Evolutionary conservation across 92 coral and sea anemone genomes (phyloP).

Genomic region (Zoanthus solanderi): DNA sequence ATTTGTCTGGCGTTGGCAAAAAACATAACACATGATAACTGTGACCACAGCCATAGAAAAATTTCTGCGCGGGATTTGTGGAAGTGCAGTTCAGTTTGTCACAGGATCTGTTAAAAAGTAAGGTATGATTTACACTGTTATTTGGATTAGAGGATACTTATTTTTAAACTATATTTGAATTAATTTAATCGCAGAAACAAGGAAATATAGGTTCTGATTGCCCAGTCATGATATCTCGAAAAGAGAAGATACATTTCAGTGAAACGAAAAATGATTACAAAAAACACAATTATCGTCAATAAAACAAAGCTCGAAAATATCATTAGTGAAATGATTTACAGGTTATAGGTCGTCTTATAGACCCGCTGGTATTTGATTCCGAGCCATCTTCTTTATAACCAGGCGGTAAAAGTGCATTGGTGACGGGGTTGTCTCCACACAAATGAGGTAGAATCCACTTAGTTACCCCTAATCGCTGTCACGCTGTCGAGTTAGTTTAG

Average conservation of each 20-base stretch:
- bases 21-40: constrained; percentile 44
- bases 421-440: constrained; percentile 27
- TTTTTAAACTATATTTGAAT: background rate
- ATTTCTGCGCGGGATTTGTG: constrained; percentile 12
- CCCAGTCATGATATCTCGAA: too few relatives aligned
- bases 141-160: background rate
- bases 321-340: too few relatives aligned
- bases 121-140: background rate
- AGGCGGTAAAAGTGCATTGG: constrained; percentile 29
- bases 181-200: background rate
- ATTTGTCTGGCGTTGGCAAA: constrained; percentile 27
- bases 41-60: constrained; percentile 53
- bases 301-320: too few relatives aligned
- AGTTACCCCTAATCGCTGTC: constrained; percentile 5
- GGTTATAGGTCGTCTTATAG: background rate
- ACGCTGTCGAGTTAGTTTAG: constrained; percentile 24
- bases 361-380: constrained; percentile 21
- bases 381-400: constrained; percentile 21
- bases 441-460: constrained; percentile 47
- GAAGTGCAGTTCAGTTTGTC: constrained; percentile 4
- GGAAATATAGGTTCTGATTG: too few relatives aligned
- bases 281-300: too few relatives aligned
- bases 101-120: constrained; percentile 11
- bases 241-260: too few relatives aligned
- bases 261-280: too few relatives aligned